These are phyloP conservation scores for Ammospiza maritima DNA, from an alignment of 2,797 vertebrate species.

Conservation along the genomic window DNA sequence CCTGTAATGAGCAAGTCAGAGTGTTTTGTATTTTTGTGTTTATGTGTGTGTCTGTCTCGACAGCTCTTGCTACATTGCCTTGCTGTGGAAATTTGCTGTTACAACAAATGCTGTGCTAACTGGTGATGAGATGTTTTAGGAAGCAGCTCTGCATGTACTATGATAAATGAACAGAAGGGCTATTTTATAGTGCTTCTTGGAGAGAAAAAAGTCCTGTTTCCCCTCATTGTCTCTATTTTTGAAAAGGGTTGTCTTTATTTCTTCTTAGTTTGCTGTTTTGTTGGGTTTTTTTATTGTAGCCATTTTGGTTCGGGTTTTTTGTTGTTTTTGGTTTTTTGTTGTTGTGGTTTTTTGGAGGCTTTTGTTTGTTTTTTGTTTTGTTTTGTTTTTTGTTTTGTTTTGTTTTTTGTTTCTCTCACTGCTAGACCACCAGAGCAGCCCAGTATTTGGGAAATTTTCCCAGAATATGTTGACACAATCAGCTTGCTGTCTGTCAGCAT, in stretches of 20 bases:
- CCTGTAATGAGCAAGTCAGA: neutral
- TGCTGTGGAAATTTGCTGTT: neutral
- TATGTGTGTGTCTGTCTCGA: neutral
- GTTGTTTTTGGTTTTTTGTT: neutral
- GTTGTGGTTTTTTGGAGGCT: neutral
- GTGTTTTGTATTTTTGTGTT: neutral
- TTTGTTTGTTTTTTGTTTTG: neutral
- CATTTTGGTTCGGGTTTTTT: neutral
- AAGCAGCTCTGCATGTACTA: neutral
- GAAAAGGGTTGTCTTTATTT: neutral
- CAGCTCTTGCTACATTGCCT: neutral
- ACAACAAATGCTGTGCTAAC: neutral
- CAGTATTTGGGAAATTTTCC: neutral
- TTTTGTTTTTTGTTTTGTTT: neutral
- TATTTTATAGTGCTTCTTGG: neutral
- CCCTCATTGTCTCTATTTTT: neutral
- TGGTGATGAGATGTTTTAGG: neutral
- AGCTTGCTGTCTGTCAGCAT: neutral
- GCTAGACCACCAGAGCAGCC: neutral
- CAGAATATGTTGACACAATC: neutral
- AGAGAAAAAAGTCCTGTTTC: neutral
- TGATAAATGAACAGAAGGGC: neutral
- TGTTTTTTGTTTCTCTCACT: neutral
- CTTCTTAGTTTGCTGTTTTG: neutral
- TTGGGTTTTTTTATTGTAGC: neutral